A percentile compares a stretch with the other conserved stretches of the same genome.
Conservation (phyloP, 2,888 invertebrate species). For the Lasius platythorax region DNA sequence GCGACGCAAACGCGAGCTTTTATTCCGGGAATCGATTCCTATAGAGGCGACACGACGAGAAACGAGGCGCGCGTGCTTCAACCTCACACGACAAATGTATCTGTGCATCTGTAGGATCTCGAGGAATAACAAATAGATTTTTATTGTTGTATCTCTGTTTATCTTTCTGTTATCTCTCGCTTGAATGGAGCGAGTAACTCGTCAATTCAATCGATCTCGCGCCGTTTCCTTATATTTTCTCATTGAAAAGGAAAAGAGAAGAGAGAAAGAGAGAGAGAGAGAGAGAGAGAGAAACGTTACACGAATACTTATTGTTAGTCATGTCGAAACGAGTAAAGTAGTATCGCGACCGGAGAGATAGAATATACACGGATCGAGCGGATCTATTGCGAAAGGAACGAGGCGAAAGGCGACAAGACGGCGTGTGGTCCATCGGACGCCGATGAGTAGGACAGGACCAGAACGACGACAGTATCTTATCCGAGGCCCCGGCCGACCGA, state of each 20-base stretch:
- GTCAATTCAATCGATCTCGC: neutral
- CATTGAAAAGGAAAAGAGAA: slow-evolving; percentile 1
- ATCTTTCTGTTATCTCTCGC: neutral
- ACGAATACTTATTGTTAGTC: neutral
- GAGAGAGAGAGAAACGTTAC: neutral
- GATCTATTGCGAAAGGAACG: slow-evolving; percentile 51
- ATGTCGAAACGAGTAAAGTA: neutral
- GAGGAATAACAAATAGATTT: slow-evolving; percentile 11
- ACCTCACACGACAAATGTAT: neutral
- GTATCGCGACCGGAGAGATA: slow-evolving; percentile 39
- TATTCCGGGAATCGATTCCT: slow-evolving; percentile 44
- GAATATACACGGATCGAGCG: slow-evolving; percentile 2
- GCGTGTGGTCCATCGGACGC: slow-evolving; percentile 80
- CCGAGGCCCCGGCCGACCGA: slow-evolving; percentile 76
- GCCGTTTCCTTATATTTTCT: neutral
- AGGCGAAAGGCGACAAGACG: slow-evolving; percentile 78
- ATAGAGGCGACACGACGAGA: slow-evolving; percentile 17
- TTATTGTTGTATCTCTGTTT: neutral
- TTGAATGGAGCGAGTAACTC: neutral
- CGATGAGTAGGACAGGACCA: slow-evolving; percentile 78
- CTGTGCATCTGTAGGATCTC: slow-evolving; percentile 6
- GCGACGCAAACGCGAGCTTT: slow-evolving; percentile 32
- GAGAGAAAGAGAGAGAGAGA: neutral
- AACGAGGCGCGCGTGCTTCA: slow-evolving; percentile 15
- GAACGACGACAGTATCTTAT: slow-evolving; percentile 80